Base-by-base conservation (phyloP, 53 echinoderm and acorn worm species). In the Echinometra lucunter region DNA sequence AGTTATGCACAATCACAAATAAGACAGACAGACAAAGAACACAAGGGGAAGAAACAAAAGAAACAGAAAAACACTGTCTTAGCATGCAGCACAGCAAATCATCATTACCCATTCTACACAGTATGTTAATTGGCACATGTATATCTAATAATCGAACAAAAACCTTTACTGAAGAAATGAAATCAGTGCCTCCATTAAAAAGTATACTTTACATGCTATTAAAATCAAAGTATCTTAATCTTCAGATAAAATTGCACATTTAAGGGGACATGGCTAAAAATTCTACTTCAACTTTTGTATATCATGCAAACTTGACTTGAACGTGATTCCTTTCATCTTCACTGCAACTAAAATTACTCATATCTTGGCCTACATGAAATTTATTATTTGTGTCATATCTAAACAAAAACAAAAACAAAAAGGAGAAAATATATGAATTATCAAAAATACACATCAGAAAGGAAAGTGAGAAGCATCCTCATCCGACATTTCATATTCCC, bases 1-100 rank as follows among this genome's bases (percentile, higher is more conserved):
- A 72, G 23, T 28, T 45, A 85, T 53, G 44, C 53, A 92, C 91
- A 96, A 89, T 66, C 95, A 95, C 95, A 96, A 92, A 80, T 72
- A 74, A 66, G 47, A 88, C 91, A 94, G n/a, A 88, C 80, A 89
- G 47, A 80, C 57, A n/a, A n/a, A n/a, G n/a, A 74, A 95, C 74
- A 95, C 94, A 75, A 89, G 66, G 85, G 85, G 25, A 93, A 58
- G 91, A 93, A 81, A 95, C 66, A 90, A 80, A 95, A 82, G 83
- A 89, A 89, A 72, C 56, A 55, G 66, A 94, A 44, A 72, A 34
- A 94, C 37, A 94, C 18, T 19, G 13, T 93, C 56, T 75, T 80
- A 93, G 40, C 93, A 93, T 93, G 81, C 81, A 75, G 80, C 93
- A 93, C 78, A 78, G 78, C 78, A 78, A 40, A 78, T 40, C 18